Percentiles rank a stretch among this genome's conserved stretches.
These are phyloP conservation scores for Papilio gigon DNA, from an alignment of 2,888 invertebrate genomes.

Conservation along the genomic window DNA sequence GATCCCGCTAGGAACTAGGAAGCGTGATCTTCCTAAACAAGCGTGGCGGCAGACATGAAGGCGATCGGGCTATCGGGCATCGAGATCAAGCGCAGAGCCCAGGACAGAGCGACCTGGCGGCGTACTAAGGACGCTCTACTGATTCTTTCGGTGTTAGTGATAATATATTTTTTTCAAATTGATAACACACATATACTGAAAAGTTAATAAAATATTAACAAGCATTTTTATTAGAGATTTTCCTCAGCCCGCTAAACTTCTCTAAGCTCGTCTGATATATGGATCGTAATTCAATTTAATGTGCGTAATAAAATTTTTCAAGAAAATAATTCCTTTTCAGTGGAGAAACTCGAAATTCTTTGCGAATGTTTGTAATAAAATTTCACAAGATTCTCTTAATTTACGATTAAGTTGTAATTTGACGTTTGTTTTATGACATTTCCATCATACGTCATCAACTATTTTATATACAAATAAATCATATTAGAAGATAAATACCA, in stretches of 20 bases:
- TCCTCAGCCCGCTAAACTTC: constrained; percentile 2
- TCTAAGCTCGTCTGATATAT: constrained; percentile 10
- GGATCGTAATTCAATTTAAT: constrained; percentile 20
- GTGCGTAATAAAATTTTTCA: constrained; percentile 15
- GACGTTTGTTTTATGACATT: not conserved
- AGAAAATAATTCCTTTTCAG: constrained; percentile 8
- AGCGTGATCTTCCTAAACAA: no score
- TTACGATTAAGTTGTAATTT: not conserved
- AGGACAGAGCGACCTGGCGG: no score
- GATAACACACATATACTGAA: not conserved
- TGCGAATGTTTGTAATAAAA: constrained; percentile 10
- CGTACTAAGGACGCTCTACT: no score
- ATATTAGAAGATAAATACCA: no score
- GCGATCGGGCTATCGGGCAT: no score
- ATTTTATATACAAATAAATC: no score
- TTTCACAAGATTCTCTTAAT: not conserved
- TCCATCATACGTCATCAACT: no score
- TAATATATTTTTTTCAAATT: no score
- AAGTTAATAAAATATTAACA: not conserved
- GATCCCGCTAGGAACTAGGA: no score
- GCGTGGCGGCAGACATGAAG: no score
- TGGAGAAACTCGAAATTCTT: not conserved
- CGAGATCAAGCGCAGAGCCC: no score
- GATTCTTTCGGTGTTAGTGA: no score
- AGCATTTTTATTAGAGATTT: not conserved